Evolutionary conservation across 2,888 invertebrate species (phyloP), one percentile per base, ranked within the genome.

Genomic region (Acrocera orbiculus): DNA sequence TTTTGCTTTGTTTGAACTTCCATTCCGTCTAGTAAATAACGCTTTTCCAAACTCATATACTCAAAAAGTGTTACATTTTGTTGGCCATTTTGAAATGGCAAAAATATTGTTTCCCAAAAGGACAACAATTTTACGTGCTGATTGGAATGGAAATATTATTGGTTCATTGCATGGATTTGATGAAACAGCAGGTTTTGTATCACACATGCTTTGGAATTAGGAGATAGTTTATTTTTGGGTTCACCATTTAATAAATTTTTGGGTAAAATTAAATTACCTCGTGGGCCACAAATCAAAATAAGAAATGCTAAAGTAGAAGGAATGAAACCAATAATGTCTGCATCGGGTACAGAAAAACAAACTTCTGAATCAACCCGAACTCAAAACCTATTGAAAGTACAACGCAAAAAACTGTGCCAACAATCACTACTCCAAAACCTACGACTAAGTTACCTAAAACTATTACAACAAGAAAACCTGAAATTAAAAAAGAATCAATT

Each of bases 121-220:
- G 32, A 50, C 65, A 4, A 73, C 73, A 2, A 54, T 80, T 27
- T 44, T 80, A 23, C 73, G 76, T 48, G 46, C 82, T 1, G 73
- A 79, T 48, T 72, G 71, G 64, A 65, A 67, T 44, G 86, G 85
- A 14, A 71, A 76, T 38, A 68, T 85, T 40, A 51, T 79, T 5
- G 75, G 76, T 16, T 68, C 71, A 5, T 65, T 77, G 40, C 75
- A 74, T 47, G 69, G 70, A 27, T 66, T 64, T 0, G 72, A 78
- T 47, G 62, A 61, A 23, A 63, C 66, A 15, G 46, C 75, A 2
- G 34, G 42, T 0, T 50, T 53, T 8, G 62, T 79, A 14, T 73
- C 75, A 44, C n/a, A n/a, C 80, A 82, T 46, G 74, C 73, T 3
- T 63, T 73, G 39, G 67, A 78, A 29, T 69, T 66, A 47, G 68